These are phyloP conservation scores for Druon quercuslanigerum DNA, from an alignment of 1,140 invertebrate genomes.

Conservation along the genomic window DNA sequence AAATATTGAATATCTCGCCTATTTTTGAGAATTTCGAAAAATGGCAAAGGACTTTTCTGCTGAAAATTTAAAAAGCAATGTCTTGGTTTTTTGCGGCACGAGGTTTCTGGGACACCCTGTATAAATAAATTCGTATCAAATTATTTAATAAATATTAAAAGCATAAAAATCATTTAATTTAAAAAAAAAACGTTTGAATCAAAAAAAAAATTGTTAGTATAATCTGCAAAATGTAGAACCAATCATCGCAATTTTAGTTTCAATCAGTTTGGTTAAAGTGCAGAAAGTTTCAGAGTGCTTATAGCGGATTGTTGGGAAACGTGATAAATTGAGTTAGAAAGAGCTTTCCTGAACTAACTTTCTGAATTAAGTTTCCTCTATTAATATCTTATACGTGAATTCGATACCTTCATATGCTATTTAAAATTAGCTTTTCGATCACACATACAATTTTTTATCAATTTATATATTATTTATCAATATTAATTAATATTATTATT, in stretches of 20 bases:
- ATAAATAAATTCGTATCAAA: no score
- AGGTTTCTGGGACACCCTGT: no score
- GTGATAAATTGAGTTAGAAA: constrained; percentile 14
- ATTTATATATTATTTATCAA: no score
- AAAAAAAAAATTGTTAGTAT: no score
- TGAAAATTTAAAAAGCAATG: no score
- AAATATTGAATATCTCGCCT: no score
- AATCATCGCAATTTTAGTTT: neutral
- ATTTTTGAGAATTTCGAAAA: no score
- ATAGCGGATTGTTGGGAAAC: neutral
- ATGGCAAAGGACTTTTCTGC: no score
- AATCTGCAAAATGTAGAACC: neutral
- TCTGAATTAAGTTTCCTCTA: neutral
- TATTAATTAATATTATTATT: no score
- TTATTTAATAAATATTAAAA: neutral
- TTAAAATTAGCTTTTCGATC: neutral
- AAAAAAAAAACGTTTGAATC: no score
- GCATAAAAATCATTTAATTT: neutral
- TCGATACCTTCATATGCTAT: neutral
- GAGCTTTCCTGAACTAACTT: constrained; percentile 1
- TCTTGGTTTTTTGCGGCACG: no score
- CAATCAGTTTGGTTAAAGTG: neutral
- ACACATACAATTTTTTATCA: neutral
- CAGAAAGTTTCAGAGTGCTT: neutral
- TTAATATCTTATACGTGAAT: neutral